These are phyloP conservation scores for Helicoverpa armigera DNA, from an alignment of 1,140 invertebrate species.

Conservation along the genomic window DNA sequence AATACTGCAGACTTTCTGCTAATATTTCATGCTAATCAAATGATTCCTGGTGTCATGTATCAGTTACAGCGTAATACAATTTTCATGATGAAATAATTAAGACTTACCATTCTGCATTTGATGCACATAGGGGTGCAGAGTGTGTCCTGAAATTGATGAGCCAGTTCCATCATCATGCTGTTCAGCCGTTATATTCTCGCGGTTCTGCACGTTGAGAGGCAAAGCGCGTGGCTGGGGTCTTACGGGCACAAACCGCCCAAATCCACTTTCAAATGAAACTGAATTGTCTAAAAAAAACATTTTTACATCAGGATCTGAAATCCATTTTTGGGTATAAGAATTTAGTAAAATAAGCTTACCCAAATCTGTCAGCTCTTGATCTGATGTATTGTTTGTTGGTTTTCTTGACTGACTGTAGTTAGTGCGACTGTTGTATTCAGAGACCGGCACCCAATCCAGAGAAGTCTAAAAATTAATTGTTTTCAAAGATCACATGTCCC, in stretches of 20 bases:
- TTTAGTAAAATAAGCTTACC: constrained; percentile 63
- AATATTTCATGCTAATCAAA: too few species aligned
- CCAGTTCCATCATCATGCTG: constrained; percentile 73
- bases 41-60: neutral
- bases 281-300: constrained; percentile 71
- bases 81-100: constrained; percentile 47
- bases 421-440: constrained; percentile 83
- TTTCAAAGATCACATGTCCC: constrained; percentile 48
- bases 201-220: constrained; percentile 77
- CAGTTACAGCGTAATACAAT: neutral
- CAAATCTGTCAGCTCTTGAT: constrained; percentile 81
- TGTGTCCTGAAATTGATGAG: constrained; percentile 72
- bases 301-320: neutral
- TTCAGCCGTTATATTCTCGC: constrained; percentile 72
- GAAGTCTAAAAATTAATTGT: constrained; percentile 79
- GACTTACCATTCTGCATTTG: constrained; percentile 77
- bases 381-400: constrained; percentile 82
- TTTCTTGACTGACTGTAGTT: constrained; percentile 83
- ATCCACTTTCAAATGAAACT: constrained; percentile 81
- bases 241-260: constrained; percentile 84
- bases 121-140: constrained; percentile 79
- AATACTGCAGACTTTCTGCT: too few species aligned
- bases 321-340: constrained; percentile 11
- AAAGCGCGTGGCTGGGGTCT: constrained; percentile 81
- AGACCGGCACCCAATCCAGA: constrained; percentile 85